Conservation (phyloP, 2,888 invertebrate species). For the Eubasilissa splendida region DNA sequence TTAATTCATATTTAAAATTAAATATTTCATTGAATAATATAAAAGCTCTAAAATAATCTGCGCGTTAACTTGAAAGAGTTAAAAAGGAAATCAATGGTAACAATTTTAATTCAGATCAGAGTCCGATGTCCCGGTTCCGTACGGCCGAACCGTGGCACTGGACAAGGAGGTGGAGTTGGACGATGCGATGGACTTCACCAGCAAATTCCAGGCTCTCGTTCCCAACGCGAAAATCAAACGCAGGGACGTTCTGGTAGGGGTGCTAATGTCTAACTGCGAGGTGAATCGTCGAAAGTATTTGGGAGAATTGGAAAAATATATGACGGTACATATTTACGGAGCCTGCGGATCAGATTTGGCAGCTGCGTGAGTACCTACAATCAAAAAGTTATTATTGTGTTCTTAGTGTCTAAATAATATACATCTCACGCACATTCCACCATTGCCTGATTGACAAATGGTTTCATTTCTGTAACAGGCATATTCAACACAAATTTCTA, state of each 20-base stretch:
- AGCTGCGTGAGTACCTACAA: no score
- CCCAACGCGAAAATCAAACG: constrained; percentile 61
- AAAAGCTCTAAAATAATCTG: no score
- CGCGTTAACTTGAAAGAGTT: no score
- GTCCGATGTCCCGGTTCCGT: constrained; percentile 72
- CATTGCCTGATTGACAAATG: no score
- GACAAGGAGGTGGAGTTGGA: not conserved
- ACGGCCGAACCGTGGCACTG: constrained; percentile 66
- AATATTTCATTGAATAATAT: no score
- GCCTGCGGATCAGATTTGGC: constrained; percentile 62
- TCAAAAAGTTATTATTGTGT: no score
- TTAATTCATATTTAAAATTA: no score
- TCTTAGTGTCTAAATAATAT: no score
- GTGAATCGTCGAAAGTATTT: constrained; percentile 67
- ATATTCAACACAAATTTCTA: no score
- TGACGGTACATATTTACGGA: constrained; percentile 61
- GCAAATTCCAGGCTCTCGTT: constrained; percentile 26
- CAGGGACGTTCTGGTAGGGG: constrained; percentile 66
- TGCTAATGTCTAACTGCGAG: constrained; percentile 71
- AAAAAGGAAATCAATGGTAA: no score
- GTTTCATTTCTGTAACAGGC: no score
- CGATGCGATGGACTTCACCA: constrained; percentile 11
- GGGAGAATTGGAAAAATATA: constrained; percentile 69
- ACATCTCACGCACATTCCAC: no score
- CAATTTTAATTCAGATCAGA: constrained; percentile 64